phyloP scores from a whole-genome alignment of 2,797 vertebrate genomes.

The Gallirallus australis region DNA sequence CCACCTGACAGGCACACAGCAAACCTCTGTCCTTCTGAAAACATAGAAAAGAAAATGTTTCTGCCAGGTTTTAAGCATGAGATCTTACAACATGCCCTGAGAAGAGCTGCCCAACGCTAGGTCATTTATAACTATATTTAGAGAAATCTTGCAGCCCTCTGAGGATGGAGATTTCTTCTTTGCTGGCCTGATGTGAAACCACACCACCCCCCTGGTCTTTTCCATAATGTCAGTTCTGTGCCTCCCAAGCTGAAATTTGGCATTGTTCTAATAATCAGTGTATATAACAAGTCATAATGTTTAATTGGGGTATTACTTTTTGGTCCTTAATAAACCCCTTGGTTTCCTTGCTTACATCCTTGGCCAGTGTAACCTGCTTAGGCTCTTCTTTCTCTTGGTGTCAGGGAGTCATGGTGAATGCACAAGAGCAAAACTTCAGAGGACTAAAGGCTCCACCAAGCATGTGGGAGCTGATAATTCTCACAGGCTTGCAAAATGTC shows the following conservation, averaged over 20 bases:
- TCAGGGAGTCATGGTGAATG: neutral
- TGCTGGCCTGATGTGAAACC: neutral
- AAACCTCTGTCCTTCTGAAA: neutral
- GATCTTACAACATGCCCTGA: neutral
- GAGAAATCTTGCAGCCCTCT: neutral
- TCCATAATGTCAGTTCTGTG: neutral
- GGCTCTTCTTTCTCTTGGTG: neutral
- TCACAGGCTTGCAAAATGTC: neutral
- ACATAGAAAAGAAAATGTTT: neutral
- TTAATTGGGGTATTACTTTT: neutral
- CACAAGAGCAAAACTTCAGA: neutral
- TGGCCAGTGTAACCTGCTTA: neutral
- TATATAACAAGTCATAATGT: neutral
- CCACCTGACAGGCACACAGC: neutral
- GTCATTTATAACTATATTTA: neutral
- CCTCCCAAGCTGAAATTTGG: neutral
- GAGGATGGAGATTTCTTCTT: neutral
- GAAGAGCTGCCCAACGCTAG: neutral
- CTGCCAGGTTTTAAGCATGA: neutral
- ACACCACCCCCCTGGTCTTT: neutral
- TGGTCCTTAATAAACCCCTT: neutral
- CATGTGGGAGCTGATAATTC: neutral
- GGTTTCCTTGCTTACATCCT: neutral
- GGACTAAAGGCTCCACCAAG: neutral
- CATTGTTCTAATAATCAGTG: neutral